These are phyloP conservation scores for Dicerorhinus sumatrensis DNA, from an alignment of 2,113 vertebrate species.

Conservation along the genomic window DNA sequence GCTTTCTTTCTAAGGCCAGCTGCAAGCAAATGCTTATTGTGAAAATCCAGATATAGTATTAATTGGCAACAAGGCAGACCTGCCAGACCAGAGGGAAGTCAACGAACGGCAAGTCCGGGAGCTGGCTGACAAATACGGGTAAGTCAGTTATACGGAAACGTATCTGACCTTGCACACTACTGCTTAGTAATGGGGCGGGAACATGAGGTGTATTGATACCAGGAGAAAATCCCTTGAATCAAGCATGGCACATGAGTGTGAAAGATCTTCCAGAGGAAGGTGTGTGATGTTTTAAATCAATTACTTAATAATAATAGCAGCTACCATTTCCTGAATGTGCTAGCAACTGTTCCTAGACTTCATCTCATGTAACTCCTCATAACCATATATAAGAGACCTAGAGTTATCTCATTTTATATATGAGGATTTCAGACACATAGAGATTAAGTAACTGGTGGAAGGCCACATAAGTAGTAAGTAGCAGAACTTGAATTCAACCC, in stretches of 20 bases:
- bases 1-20: conserved; percentile 89
- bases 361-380: neutral
- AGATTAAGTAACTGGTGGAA: neutral
- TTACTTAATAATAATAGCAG: neutral
- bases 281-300: neutral
- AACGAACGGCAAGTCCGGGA: conserved; percentile 96
- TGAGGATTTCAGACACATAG: neutral
- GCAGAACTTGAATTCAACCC: neutral
- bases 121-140: conserved; percentile 96
- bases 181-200: neutral
- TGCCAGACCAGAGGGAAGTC: conserved; percentile 95
- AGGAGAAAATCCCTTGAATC: neutral
- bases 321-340: neutral
- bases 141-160: neutral
- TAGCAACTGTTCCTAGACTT: neutral
- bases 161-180: neutral
- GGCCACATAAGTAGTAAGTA: neutral
- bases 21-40: conserved; percentile 98
- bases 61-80: conserved; percentile 96
- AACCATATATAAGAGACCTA: neutral
- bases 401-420: neutral
- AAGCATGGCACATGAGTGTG: neutral
- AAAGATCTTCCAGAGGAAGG: neutral
- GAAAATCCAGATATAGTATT: conserved; percentile 97
- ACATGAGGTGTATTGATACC: neutral